Base-by-base conservation (phyloP, 2,888 invertebrate species). In the Synergus laeviventris region DNA sequence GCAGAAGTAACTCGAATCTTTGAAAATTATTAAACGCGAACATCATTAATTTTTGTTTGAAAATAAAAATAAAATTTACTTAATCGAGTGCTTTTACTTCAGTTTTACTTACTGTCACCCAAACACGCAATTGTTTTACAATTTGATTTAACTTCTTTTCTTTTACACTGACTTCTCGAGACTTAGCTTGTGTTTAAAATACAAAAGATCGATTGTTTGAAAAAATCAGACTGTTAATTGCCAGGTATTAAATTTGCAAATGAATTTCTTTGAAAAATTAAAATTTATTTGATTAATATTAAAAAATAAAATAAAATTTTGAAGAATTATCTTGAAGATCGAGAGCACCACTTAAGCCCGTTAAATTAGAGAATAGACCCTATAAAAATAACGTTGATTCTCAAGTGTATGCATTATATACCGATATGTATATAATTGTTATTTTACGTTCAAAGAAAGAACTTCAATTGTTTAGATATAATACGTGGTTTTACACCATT, bases 391-490 rank as follows among this genome's bases (percentile, higher is more conserved):
- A 62, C 3, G 61, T 16, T 78, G 74, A 73, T 81, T 81, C 82
- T 77, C 85, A 86, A 88, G 87, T 87, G 86, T 84, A 85, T 83
- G 83, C 83, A 87, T 88, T 85, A 87, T 87, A 89, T 87, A 89
- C 86, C 86, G 87, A 87, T 86, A 89, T 88, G 88, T 88, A 89
- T 89, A 89, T 87, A 86, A 86, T 87, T 84, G 86, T 84, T 85
- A 87, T 83, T 84, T 82, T 86, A 87, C 83, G 86, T 89, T 90
- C 87, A 87, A 89, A 87, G 84, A 87, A 89, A 88, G 88, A 88
- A 89, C 87, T 86, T 85, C 83, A 86, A 86, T 87, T 76, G 76
- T 81, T 81, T 81, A 60, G 74, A 77, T 81, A 83, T 87, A 86
- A 85, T 87, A 86, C 87, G 86, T 85, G 84, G 81, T 84, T 86